phyloP scores from a whole-genome alignment of 2,113 vertebrate genomes.

The Semicossyphus pulcher region DNA sequence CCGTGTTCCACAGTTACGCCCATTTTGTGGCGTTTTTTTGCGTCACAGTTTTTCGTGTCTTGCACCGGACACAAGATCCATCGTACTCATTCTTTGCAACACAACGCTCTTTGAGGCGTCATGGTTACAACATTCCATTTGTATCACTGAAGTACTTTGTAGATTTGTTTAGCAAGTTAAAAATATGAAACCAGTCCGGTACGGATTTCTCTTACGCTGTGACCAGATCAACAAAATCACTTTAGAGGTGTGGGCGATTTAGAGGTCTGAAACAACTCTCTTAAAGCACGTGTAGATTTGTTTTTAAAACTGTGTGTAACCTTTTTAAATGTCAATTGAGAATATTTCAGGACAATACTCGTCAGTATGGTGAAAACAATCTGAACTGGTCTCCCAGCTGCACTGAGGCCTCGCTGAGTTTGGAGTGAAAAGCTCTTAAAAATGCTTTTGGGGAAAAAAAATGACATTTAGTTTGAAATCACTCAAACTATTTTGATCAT shows the following conservation, averaged over 20 bases:
- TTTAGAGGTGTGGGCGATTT: not conserved
- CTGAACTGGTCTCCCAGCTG: conserved; percentile 7
- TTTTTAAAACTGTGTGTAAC: conserved; percentile 6
- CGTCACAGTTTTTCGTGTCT: too few relatives aligned
- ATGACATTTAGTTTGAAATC: conserved; percentile 54
- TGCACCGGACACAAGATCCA: too few relatives aligned
- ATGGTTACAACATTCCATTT: too few relatives aligned
- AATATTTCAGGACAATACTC: conserved; percentile 40
- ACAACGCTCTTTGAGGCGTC: too few relatives aligned
- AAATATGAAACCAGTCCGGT: too few relatives aligned
- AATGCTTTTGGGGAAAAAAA: conserved; percentile 23
- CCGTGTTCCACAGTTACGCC: too few relatives aligned
- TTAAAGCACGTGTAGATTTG: conserved; percentile 12
- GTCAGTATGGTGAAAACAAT: conserved; percentile 55
- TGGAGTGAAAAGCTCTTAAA: conserved; percentile 63
- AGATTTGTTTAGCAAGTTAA: too few relatives aligned
- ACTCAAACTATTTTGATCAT: conserved; percentile 52
- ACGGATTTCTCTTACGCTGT: too few relatives aligned
- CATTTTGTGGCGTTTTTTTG: too few relatives aligned
- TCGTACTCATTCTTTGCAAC: too few relatives aligned
- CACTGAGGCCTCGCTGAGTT: conserved; percentile 15
- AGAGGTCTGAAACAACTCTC: conserved; percentile 10
- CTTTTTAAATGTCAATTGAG: conserved; percentile 40
- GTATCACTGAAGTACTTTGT: too few relatives aligned
- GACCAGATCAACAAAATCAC: not conserved